phyloP scores from a whole-genome alignment of 2,797 vertebrate genomes.

The Aratinga solstitialis region DNA sequence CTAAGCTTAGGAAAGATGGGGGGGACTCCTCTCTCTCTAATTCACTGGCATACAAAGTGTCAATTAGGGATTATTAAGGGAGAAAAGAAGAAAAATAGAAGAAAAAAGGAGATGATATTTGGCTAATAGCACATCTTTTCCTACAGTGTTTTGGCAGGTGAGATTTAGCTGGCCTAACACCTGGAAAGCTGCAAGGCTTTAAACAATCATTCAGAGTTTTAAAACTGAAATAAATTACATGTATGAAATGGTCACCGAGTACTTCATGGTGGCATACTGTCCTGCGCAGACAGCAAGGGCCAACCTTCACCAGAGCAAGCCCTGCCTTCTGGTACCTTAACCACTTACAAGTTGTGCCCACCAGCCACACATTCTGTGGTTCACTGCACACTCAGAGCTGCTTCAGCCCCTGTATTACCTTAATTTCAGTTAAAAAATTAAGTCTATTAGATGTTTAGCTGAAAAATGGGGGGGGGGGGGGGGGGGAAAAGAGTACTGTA shows the following conservation, averaged over 20 bases:
- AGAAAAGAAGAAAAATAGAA: background rate
- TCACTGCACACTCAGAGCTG: background rate
- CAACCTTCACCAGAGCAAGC: background rate
- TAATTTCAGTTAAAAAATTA: background rate
- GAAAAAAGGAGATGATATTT: background rate
- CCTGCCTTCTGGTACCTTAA: background rate
- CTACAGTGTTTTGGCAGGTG: background rate
- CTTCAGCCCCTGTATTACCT: background rate
- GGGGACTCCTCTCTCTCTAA: background rate
- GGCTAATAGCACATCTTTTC: background rate
- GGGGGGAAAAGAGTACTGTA: background rate
- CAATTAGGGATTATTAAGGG: background rate
- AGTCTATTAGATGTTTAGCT: background rate
- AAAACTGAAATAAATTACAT: background rate
- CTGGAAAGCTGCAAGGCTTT: background rate
- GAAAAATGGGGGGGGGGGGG: background rate
- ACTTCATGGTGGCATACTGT: background rate
- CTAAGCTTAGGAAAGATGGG: background rate
- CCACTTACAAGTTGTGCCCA: background rate
- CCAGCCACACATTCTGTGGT: background rate
- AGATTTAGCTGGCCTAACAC: background rate
- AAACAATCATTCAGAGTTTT: background rate
- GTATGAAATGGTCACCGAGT: fast-evolving
- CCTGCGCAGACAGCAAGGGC: background rate
- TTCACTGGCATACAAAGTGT: background rate